A percentile compares a stretch with the other conserved stretches of the same genome.
phyloP scores from a whole-genome alignment of 2,113 vertebrate species.

The Mus spicilegus region DNA sequence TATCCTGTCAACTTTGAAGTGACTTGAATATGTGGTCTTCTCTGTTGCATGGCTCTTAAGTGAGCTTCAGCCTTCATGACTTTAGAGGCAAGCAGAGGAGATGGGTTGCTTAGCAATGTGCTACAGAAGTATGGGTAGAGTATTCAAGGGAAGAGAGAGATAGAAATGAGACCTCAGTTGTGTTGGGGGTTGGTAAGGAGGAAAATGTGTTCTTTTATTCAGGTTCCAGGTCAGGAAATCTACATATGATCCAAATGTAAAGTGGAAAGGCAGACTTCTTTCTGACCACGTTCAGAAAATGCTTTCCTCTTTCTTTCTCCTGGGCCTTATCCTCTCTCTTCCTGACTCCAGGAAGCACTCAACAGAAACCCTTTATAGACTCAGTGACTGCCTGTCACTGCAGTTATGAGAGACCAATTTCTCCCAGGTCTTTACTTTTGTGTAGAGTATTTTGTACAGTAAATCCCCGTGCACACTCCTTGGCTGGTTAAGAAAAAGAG shows the following conservation, averaged over 20 bases:
- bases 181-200: not conserved
- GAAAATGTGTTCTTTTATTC: not conserved
- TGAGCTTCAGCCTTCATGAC: conserved; percentile 3
- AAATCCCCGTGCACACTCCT: not conserved
- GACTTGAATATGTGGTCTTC: conserved; percentile 3
- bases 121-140: not conserved
- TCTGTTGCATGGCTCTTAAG: not conserved
- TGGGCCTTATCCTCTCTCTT: not conserved
- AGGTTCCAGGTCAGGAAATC: not conserved
- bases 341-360: not conserved
- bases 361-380: not conserved
- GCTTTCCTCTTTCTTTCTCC: not conserved
- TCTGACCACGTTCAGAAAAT: not conserved
- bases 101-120: not conserved
- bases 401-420: not conserved
- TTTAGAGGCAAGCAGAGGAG: not conserved
- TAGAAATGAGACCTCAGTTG: not conserved
- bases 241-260: not conserved
- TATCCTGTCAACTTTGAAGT: not conserved
- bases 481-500: not conserved
- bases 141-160: not conserved
- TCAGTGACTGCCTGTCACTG: not conserved
- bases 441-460: not conserved
- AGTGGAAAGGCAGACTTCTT: not conserved
- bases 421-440: not conserved